Base-by-base conservation (phyloP, 1,140 invertebrate species). In the Leptinotarsa lineolata region DNA sequence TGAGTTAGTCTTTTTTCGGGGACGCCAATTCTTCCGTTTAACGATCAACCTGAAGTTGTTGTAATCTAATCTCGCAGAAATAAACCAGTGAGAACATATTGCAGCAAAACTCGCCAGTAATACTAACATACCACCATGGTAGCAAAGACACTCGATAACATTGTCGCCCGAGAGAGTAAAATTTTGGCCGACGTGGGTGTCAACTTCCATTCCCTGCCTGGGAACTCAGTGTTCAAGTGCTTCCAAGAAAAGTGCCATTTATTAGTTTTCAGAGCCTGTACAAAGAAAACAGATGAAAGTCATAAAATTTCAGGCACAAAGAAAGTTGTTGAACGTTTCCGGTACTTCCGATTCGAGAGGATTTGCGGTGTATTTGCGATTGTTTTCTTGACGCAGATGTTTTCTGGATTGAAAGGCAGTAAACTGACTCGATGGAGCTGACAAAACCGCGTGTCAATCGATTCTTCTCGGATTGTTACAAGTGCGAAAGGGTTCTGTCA, bases 281-380 rank as follows among this genome's bases (percentile, higher is more conserved):
- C 61, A 30, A 63, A 63, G 61, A 63, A 63, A 63, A 63, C 61
- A 63, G 61, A 63, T 63, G 61, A 63, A 63, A 22, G 61, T 63
- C 61, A 30, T 63, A 63, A 63, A 63, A 63, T 20, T 0, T 13
- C 2, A 63, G 15, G 48, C 20, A 63, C 61, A 24, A 63, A 63
- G 61, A n/a, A 21, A 63, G 61, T 63, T 54, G 48, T 54, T 54
- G 48, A 63, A 22, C 20, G 61, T 63, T 63, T 30, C 61, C 20
- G 24, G 61, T 21, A 63, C 24, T 63, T 63, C 61, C 61, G 61
- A 30, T 15, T 16, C 15, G 48, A 54, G 48, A 54, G 48, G 48
- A 54, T 63, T 63, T 63, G 61, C 20, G 61, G 61, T 30, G 24
- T 13, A 22, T 63, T 63, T 63, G 61, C 61, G 6, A 63, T 63